These are phyloP conservation scores for Himalopsyche kuldschensis DNA, from an alignment of 2,888 invertebrate species.

Conservation along the genomic window DNA sequence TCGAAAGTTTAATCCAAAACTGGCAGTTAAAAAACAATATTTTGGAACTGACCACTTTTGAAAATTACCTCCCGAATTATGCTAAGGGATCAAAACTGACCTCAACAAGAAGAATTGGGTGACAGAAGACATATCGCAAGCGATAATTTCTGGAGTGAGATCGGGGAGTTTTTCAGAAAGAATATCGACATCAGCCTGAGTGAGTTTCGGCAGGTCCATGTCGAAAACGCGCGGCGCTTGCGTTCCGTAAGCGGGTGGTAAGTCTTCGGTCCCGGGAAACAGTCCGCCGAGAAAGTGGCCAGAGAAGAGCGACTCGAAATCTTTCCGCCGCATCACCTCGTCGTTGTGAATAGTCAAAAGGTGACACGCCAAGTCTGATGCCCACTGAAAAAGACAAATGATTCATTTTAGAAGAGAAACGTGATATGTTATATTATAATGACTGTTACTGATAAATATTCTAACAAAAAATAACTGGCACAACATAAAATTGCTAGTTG, in stretches of 20 bases:
- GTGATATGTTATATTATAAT: no score
- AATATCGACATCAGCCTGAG: slow-evolving; percentile 63
- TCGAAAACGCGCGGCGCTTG: slow-evolving; percentile 79
- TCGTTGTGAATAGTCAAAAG: slow-evolving; percentile 79
- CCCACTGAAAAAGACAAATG: slow-evolving; percentile 65
- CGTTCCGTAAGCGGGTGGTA: slow-evolving; percentile 81
- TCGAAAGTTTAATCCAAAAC: no score
- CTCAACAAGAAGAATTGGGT: slow-evolving; percentile 73
- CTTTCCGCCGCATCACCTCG: slow-evolving; percentile 76
- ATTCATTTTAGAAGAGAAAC: not conserved
- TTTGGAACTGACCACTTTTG: no score
- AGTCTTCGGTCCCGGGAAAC: slow-evolving; percentile 89
- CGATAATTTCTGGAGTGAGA: slow-evolving; percentile 64
- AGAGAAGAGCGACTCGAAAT: slow-evolving; percentile 77
- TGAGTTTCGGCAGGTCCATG: slow-evolving; percentile 67
- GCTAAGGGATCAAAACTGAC: slow-evolving; percentile 42
- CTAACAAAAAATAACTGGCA: no score
- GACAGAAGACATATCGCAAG: slow-evolving; percentile 69
- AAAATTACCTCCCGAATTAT: no score
- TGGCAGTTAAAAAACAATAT: no score
- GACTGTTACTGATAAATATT: no score
- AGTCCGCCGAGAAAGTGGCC: slow-evolving; percentile 82
- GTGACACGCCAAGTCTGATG: slow-evolving; percentile 77
- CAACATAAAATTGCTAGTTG: no score
- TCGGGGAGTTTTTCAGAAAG: slow-evolving; percentile 69